Base-by-base conservation (phyloP, 2,888 invertebrate species). In the Noctua pronuba region DNA sequence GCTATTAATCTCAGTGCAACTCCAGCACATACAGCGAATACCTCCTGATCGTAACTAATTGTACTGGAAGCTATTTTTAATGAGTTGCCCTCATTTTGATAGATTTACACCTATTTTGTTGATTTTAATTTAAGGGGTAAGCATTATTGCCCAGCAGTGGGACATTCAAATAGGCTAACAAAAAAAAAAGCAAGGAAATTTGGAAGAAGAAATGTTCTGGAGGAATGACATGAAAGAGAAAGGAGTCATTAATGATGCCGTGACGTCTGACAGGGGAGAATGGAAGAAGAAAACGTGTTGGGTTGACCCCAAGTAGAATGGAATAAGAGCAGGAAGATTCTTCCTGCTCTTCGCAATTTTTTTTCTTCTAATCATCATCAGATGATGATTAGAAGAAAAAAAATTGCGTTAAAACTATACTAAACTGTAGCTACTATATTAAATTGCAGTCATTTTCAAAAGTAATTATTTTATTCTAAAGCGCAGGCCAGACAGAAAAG, bases 1-100 rank as follows among this genome's bases (percentile, higher is more conserved):
- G 92, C 92, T 90, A 93, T 93, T 93, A 92, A 92, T 93, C 92
- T 91, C 85, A 74, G 82, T 80, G 81, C 67, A 72, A 82, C 85
- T 82, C 77, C 2, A n/a, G 80, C 79, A 84, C 81, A 87, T 77
- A 83, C 80, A 87, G 83, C 65, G 79, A 80, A 88, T 88, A 80
- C 85, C 78, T 85, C 38, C 55, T 70, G 77, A 88, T 87, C 44
- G 72, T 80, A 82, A 88, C 80, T 88, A 86, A 87, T 82, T 86
- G 75, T 79, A 60, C 75, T 62, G 79, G 79, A 64, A 65, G 64
- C 78, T 79, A 86, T 77, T 84, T 78, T 84, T 82, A 82, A 86
- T 82, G 75, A 86, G 73, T 38, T 76, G 52, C 38, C 24, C 55
- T 35, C n/a, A 52, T 52, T 71, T 77, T 71, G n/a, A 73, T 82